phyloP scores from a whole-genome alignment of 2,113 vertebrate genomes.

The Heterochromis multidens region DNA sequence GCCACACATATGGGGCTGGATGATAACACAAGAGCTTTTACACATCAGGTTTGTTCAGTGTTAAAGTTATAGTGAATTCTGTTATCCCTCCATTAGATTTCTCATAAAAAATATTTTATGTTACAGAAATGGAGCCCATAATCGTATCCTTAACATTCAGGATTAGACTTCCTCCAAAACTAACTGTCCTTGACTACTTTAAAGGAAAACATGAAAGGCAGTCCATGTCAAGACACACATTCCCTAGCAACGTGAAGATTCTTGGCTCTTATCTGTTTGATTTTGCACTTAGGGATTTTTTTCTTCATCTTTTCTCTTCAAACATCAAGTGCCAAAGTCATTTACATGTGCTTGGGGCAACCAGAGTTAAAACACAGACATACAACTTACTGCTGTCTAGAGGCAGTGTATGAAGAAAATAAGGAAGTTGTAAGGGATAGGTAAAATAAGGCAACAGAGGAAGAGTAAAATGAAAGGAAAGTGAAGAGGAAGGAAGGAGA shows the following conservation, averaged over 20 bases:
- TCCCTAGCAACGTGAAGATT: constrained; percentile 76
- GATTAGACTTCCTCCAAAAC: constrained; percentile 58
- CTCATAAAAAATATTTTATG: not conserved
- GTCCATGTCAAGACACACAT: constrained; percentile 76
- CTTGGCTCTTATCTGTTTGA: constrained; percentile 81
- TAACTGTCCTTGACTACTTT: constrained; percentile 76
- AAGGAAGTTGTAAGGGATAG: constrained; percentile 33
- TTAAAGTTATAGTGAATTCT: not conserved
- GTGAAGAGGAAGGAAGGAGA: constrained; percentile 14
- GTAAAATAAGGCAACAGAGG: constrained; percentile 38
- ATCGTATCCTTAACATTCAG: constrained; percentile 38
- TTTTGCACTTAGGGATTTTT: constrained; percentile 83
- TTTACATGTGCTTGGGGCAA: constrained; percentile 82
- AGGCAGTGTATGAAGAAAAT: constrained; percentile 60
- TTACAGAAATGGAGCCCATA: constrained; percentile 29
- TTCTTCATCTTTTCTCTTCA: constrained; percentile 81
- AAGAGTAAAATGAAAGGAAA: constrained; percentile 49
- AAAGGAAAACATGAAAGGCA: constrained; percentile 77
- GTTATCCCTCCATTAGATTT: not conserved
- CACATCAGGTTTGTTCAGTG: not conserved
- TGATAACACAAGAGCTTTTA: constrained; percentile 36
- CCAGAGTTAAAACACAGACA: constrained; percentile 79
- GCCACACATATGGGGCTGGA: constrained; percentile 27
- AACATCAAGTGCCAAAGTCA: constrained; percentile 82
- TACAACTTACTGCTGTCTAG: constrained; percentile 69